Evolutionary conservation across 2,113 vertebrate species (phyloP).

Genomic region (Thamnophis sirtalis): DNA sequence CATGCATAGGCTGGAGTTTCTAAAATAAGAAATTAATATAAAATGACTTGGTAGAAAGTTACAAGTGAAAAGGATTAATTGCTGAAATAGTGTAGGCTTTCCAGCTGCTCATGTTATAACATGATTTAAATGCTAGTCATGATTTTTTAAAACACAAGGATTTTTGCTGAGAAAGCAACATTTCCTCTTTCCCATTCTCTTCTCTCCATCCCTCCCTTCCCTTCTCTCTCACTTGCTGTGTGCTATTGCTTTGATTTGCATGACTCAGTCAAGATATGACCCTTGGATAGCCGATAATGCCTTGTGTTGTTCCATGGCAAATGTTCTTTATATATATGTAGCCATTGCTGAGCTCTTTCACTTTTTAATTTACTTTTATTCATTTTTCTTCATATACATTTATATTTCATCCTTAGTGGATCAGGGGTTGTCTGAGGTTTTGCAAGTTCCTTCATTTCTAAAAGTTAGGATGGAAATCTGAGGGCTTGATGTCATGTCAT

Average conservation of each 20-base stretch:
- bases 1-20: not conserved
- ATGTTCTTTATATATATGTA: not conserved
- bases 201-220: not conserved
- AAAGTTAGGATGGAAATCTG: not conserved
- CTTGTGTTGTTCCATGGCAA: not conserved
- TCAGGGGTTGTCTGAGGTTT: not conserved
- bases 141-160: not conserved
- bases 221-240: not conserved
- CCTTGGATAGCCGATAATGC: not conserved
- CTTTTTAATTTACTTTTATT: not conserved
- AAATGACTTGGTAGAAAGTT: not conserved
- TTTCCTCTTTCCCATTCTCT: not conserved
- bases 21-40: not conserved
- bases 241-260: not conserved
- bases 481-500: not conserved
- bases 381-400: not conserved
- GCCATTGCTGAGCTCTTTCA: not conserved
- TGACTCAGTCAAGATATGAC: not conserved
- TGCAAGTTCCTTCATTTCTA: not conserved
- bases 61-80: not conserved
- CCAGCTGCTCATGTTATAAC: not conserved
- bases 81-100: not conserved
- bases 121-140: not conserved
- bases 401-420: not conserved
- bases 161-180: not conserved